These are phyloP conservation scores for Phataginus tricuspis DNA, from an alignment of 2,797 vertebrate species.

Conservation along the genomic window DNA sequence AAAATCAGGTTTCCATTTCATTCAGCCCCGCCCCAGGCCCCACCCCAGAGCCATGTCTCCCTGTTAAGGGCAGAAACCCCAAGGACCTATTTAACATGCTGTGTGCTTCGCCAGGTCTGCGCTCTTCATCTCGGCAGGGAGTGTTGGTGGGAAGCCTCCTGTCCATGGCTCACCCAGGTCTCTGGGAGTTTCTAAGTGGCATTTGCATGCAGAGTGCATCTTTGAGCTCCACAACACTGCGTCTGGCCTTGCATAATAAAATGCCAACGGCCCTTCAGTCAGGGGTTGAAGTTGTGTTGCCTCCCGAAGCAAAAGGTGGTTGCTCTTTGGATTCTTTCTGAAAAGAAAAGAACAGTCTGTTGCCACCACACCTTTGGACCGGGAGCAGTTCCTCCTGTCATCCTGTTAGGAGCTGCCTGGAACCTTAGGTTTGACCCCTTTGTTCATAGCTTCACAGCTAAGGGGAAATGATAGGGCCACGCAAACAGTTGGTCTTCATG, in stretches of 20 bases:
- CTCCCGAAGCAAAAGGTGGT: neutral
- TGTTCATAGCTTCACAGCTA: neutral
- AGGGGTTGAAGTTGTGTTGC: neutral
- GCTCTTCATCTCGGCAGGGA: neutral
- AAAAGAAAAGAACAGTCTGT: neutral
- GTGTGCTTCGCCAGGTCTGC: neutral
- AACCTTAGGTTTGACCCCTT: fast-evolving
- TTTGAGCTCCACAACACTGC: neutral
- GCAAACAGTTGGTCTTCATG: neutral
- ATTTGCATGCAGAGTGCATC: neutral
- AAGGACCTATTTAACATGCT: neutral
- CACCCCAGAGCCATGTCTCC: fast-evolving
- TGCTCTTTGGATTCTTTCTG: neutral
- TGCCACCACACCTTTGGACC: neutral
- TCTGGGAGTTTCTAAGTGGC: neutral
- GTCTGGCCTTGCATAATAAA: neutral
- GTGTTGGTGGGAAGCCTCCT: neutral
- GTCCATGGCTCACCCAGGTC: neutral
- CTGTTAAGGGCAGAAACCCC: neutral
- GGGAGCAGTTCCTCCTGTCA: fast-evolving
- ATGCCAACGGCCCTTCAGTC: neutral
- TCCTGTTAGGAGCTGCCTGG: neutral
- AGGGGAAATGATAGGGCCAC: neutral
- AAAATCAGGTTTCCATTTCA: neutral
- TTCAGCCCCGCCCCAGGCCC: neutral